Conservation (phyloP, 2,888 invertebrate genomes). For the Eupithecia centaureata region DNA sequence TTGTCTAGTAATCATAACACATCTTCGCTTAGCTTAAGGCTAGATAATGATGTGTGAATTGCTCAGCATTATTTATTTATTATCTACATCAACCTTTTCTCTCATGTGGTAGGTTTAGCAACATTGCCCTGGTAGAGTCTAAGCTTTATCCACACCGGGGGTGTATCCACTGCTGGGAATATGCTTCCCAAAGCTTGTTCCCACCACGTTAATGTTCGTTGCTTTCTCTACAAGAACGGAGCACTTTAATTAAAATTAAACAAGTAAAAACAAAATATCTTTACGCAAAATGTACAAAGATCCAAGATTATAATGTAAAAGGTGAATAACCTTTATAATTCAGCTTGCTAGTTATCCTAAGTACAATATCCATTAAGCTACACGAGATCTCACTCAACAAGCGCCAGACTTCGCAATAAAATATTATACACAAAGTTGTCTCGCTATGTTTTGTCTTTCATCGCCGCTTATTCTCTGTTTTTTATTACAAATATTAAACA, state of each 20-base stretch:
- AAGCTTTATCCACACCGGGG: no score
- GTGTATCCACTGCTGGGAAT: no score
- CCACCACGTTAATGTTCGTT: no score
- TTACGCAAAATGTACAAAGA: neutral
- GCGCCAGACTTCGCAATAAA: constrained; percentile 21
- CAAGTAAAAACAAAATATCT: neutral
- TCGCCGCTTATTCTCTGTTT: constrained; percentile 3
- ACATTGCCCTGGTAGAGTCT: no score
- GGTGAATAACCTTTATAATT: constrained; percentile 10
- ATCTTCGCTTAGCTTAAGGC: no score
- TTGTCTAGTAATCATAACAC: no score
- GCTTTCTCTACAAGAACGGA: neutral
- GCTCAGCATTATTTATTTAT: no score
- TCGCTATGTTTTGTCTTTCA: constrained; percentile 9
- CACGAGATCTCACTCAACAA: constrained; percentile 21
- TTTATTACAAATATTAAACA: neutral
- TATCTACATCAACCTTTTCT: no score
- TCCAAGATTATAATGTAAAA: neutral
- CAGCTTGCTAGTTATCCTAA: constrained; percentile 6
- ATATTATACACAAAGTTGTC: constrained; percentile 9
- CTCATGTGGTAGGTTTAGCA: no score
- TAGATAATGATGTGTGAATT: no score
- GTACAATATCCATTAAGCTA: constrained; percentile 18
- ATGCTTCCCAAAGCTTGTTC: no score
- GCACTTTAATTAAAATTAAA: neutral